Conservation (phyloP, 2,797 vertebrate genomes). For the Mergus octosetaceus region DNA sequence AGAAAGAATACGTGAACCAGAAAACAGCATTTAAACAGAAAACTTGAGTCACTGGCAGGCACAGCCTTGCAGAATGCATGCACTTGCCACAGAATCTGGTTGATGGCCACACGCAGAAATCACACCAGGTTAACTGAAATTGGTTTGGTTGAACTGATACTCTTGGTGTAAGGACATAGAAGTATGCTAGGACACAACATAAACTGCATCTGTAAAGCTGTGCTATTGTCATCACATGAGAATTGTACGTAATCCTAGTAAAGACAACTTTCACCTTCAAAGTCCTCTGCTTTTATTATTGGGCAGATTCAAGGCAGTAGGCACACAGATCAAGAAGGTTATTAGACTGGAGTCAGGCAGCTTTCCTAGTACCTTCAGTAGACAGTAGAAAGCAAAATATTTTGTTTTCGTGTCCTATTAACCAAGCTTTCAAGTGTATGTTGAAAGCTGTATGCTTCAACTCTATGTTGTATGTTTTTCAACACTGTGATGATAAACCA, state of each 20-base stretch:
- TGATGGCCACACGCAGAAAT: background rate
- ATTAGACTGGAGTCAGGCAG: background rate
- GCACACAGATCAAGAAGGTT: background rate
- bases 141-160: background rate
- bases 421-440: background rate
- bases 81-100: background rate
- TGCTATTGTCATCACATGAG: background rate
- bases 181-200: background rate
- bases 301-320: background rate
- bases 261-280: background rate
- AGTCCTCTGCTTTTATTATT: background rate
- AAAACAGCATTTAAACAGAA: background rate
- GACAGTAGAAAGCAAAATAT: background rate
- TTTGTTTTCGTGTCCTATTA: background rate
- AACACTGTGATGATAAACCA: background rate
- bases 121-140: background rate
- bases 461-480: background rate
- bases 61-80: background rate
- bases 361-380: background rate
- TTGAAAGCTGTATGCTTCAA: background rate
- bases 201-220: background rate
- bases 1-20: background rate
- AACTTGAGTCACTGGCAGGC: background rate
- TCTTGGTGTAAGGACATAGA: background rate
- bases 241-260: background rate